Evolutionary conservation across 1,140 invertebrate species (phyloP).

Genomic region (Drosophila biarmipes): DNA sequence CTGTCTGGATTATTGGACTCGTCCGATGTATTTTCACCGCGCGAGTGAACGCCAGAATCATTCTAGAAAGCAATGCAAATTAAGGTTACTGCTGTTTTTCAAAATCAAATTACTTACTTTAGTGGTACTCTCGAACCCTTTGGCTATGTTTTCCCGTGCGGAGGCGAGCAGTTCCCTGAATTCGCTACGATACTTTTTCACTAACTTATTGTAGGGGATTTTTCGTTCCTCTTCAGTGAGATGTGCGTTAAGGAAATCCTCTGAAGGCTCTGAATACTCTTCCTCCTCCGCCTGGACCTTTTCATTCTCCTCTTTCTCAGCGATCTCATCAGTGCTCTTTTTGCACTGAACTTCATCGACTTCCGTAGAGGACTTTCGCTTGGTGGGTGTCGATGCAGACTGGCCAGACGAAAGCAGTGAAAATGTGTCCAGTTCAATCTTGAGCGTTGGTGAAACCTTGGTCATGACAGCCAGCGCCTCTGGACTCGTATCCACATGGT

Average conservation of each 20-base stretch:
- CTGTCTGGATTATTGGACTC: constrained; percentile 26
- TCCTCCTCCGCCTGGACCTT: constrained; percentile 20
- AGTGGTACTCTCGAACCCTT: constrained; percentile 44
- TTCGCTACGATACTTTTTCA: constrained; percentile 43
- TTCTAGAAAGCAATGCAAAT: constrained; percentile 27
- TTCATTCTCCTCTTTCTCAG: constrained; percentile 15
- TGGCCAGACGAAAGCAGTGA: not conserved
- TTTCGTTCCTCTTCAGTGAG: constrained; percentile 20
- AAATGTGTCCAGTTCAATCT: not conserved
- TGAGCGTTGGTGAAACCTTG: not conserved
- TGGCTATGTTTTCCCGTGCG: constrained; percentile 39
- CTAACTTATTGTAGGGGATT: constrained; percentile 18
- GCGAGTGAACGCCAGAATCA: constrained; percentile 78
- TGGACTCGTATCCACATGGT: not conserved
- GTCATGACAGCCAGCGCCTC: not conserved
- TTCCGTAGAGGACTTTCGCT: constrained; percentile 64
- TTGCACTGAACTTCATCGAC: constrained; percentile 68
- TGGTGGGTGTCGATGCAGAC: constrained; percentile 57
- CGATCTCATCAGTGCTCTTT: constrained; percentile 39
- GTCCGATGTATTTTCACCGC: constrained; percentile 63
- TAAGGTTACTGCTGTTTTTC: too few species aligned
- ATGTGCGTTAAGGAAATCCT: not conserved
- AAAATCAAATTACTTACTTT: constrained; percentile 30
- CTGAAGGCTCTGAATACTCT: too few species aligned
- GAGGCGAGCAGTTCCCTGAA: constrained; percentile 33